phyloP scores from a whole-genome alignment of 2,113 vertebrate species.

The Ctenodactylus gundi region DNA sequence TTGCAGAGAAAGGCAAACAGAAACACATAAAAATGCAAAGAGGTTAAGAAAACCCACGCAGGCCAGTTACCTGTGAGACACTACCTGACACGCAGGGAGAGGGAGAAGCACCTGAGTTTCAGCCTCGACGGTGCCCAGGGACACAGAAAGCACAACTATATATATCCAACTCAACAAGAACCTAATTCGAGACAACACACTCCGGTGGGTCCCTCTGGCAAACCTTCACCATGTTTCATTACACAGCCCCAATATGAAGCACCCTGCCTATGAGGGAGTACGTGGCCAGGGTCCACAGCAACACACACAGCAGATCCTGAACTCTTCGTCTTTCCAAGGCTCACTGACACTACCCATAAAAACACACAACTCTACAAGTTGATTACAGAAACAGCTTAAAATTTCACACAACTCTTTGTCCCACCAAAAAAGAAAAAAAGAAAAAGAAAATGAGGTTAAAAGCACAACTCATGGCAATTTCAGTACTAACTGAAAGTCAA shows the following conservation, averaged over 20 bases:
- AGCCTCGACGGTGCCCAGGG: neutral
- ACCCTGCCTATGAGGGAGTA: neutral
- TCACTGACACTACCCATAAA: neutral
- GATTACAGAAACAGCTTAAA: neutral
- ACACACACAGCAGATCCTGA: neutral
- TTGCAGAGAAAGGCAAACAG: neutral
- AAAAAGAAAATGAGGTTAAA: slow-evolving; percentile 3
- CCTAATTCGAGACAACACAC: neutral
- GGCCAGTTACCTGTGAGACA: neutral
- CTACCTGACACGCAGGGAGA: accelerated
- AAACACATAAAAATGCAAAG: neutral
- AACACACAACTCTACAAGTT: neutral
- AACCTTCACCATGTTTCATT: neutral
- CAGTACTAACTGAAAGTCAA: neutral
- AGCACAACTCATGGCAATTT: neutral
- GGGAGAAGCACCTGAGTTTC: neutral
- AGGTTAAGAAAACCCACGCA: neutral
- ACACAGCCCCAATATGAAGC: neutral
- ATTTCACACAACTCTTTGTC: no score
- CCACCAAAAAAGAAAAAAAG: no score
- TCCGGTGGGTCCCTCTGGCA: neutral
- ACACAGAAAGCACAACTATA: neutral
- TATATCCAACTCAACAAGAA: neutral
- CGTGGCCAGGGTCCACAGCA: neutral
- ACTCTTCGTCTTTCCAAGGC: neutral